A percentile compares a stretch with the other conserved stretches of the same genome.
phyloP scores from a whole-genome alignment of 2,888 invertebrate species.

The Cheilosia vulpina region DNA sequence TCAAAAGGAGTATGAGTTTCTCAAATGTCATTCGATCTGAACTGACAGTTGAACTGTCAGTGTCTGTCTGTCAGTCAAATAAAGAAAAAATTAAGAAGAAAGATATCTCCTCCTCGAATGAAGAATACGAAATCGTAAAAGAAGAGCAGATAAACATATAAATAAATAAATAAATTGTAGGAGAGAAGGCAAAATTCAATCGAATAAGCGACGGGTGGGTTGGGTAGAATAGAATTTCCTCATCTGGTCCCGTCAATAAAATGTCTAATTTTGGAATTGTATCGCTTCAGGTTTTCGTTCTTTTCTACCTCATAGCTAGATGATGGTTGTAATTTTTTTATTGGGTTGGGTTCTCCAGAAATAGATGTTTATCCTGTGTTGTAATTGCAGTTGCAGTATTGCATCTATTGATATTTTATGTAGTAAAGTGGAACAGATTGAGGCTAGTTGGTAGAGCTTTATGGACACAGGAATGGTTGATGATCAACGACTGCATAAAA shows the following conservation, averaged over 20 bases:
- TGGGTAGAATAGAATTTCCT: slow-evolving; percentile 35
- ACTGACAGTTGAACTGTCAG: slow-evolving; percentile 53
- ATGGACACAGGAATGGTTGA: not conserved
- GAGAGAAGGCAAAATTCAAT: not conserved
- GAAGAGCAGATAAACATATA: slow-evolving; percentile 16
- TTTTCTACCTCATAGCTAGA: not conserved
- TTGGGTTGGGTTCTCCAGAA: not conserved
- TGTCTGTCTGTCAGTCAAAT: slow-evolving; percentile 54
- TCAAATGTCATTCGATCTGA: slow-evolving; percentile 38
- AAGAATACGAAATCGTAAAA: not conserved
- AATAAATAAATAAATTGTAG: slow-evolving; percentile 25
- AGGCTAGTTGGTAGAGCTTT: not conserved
- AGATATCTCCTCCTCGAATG: not conserved
- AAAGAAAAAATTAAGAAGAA: not conserved
- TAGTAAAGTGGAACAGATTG: not conserved
- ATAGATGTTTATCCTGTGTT: slow-evolving; percentile 22
- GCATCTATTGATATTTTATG: slow-evolving; percentile 3
- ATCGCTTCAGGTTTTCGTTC: slow-evolving; percentile 2
- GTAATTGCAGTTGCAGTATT: not conserved
- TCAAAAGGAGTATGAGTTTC: slow-evolving; percentile 29
- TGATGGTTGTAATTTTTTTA: not conserved
- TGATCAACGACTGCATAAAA: too few relatives aligned
- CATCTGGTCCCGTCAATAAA: slow-evolving; percentile 52
- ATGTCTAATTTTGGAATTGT: slow-evolving; percentile 60
- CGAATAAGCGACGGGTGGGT: not conserved